Base-by-base conservation (phyloP, 2,888 invertebrate species). In the Leptinotarsa tumamoca region DNA sequence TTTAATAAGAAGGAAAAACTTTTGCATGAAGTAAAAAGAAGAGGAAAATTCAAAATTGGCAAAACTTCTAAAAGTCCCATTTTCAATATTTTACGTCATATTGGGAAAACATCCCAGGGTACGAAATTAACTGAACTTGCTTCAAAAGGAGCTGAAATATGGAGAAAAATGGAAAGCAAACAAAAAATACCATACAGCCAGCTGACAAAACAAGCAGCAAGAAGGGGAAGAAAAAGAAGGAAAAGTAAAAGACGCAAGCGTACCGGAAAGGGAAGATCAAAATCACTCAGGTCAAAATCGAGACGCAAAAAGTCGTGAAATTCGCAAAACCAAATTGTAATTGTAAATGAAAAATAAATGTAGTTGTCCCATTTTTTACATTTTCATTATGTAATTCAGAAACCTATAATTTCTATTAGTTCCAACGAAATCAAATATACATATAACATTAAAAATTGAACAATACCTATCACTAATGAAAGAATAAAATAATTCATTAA, bases 61-160 rank as follows among this genome's bases (percentile, higher is more conserved):
- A 71, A 69, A 51, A 63, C 80, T 43, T 77, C 78, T 5, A 71
- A 63, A 17, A 80, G 77, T 58, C 79, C 79, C 4, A 80, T 80
- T 74, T 50, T 81, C 54, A 81, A 79, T 51, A 79, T 81, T 61
- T 72, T 81, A n/a, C 74, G 75, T 3, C 76, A 80, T 4, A 70
- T 80, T 72, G 68, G 78, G 4, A 80, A 75, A 66, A 74, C 61
- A 18, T 67, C 76, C 1, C 67, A 61, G n/a, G 77, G 78, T 66
- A 71, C 79, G 75, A 73, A 63, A 15, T 66, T 78, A 23, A 71
- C 63, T 0, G 75, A 81, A 67, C 21, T 80, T 21, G 66, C 80
- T 23, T 58, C 71, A 17, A 77, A 72, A 72, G 81, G 79, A 43
- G 80, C 76, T 5, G 76, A 79, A 66, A 56, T 80, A 15, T 81